Conservation (phyloP, 2,113 vertebrate genomes). For the Hystrix brachyura region DNA sequence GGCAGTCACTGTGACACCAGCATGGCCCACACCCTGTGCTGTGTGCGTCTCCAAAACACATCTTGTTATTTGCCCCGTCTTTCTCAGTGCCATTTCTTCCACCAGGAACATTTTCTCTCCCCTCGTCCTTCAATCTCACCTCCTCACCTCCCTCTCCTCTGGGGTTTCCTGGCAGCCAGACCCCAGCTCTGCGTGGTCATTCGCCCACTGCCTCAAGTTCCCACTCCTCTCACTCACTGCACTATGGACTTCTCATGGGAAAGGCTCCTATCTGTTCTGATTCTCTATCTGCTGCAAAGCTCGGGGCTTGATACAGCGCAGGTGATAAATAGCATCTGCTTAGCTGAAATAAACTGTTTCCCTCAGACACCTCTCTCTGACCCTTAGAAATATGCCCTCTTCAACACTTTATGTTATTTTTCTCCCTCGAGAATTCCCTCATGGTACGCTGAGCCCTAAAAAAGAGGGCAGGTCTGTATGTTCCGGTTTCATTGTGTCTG, state of each 20-base stretch:
- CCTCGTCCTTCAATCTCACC: not conserved
- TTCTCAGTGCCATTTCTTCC: not conserved
- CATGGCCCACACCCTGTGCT: fast-evolving
- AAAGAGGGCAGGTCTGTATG: constrained; percentile 12
- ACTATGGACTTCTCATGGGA: not conserved
- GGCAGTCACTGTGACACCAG: not conserved
- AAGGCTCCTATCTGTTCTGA: not conserved
- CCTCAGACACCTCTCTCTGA: constrained; percentile 34
- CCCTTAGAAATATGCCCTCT: constrained; percentile 31
- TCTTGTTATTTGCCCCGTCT: not conserved
- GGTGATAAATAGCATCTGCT: constrained; percentile 51
- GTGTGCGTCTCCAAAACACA: not conserved
- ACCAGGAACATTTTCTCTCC: not conserved
- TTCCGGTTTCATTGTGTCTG: constrained; percentile 22
- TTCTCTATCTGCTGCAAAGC: not conserved
- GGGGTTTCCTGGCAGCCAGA: not conserved
- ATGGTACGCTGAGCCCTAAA: not conserved
- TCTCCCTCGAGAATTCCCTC: not conserved
- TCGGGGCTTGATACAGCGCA: not conserved
- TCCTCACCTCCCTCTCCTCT: not conserved
- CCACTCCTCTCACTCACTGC: not conserved
- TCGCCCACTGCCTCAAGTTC: fast-evolving
- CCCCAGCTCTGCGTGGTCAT: not conserved
- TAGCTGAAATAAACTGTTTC: constrained; percentile 3
- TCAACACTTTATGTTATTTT: constrained; percentile 2